Base-by-base conservation (phyloP, 2,797 vertebrate species). In the Melanotaenia parkinsoni region DNA sequence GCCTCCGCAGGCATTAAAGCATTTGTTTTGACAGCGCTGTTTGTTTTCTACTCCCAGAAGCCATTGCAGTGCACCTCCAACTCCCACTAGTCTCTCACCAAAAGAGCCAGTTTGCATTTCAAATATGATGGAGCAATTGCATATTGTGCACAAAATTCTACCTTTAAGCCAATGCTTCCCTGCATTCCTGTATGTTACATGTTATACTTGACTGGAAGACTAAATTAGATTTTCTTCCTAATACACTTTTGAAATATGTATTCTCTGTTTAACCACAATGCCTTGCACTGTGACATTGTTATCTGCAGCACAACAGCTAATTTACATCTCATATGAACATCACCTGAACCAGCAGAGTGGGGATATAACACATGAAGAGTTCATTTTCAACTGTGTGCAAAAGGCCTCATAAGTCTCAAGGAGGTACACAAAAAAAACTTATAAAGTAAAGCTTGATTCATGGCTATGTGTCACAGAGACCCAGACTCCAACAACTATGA, bases 21-120 rank as follows among this genome's bases (percentile, higher is more conserved):
- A 91, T 94, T 93, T 94, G 91, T 94, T 94, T 92, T 94, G 93
- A 94, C 93, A 94, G 93, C 90, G 65, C 90, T 92, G 92, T 94
- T 94, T 93, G 91, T 92, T 93, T 94, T 94, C 91, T 90, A 91
- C 92, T 93, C 93, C 91, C 93, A 94, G 88, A 92, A 92, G 92
- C 92, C 93, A 91, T 92, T 89, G 90, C 92, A 90, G 90, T 88
- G 90, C 89, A 94, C 91, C 92, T 91, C 90, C 87, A 92, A 89
- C 89, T 92, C 92, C 91, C 92, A 90, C 90, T 88, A 89, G 91
- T 92, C 90, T 92, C 88, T 88, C 90, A 89, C 89, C 90, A 93
- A 92, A 91, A 92, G 87, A 92, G 89, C 88, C 90, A 76, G 92
- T 94, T 92, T 94, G 90, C 91, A 93, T 92, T 93, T 92, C 91